Conservation (phyloP, 2,888 invertebrate species). For the Luffia ferchaultella region DNA sequence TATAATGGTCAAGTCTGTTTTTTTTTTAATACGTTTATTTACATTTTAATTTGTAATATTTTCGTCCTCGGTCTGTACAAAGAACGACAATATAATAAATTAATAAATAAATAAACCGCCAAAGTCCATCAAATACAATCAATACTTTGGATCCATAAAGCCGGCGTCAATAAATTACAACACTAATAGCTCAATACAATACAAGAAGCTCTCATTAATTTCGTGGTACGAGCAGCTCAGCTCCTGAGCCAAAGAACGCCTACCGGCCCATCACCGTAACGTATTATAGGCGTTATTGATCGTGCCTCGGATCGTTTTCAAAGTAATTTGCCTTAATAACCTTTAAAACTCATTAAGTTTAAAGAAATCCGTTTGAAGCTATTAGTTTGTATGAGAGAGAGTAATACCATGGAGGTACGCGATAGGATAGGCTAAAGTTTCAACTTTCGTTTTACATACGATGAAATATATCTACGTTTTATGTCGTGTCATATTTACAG, state of each 20-base stretch:
- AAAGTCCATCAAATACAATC: too few relatives aligned
- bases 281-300: conserved; percentile 42
- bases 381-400: background rate
- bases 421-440: background rate
- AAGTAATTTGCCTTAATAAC: conserved; percentile 55
- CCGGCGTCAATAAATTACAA: conserved; percentile 38
- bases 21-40: background rate
- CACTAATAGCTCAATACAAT: conserved; percentile 33
- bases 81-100: too few relatives aligned
- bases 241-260: conserved; percentile 21
- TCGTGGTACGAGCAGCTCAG: conserved; percentile 25
- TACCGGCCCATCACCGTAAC: conserved; percentile 31
- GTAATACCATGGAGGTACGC: background rate
- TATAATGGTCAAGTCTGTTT: too few relatives aligned
- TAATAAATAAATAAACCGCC: too few relatives aligned
- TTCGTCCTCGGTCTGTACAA: too few relatives aligned
- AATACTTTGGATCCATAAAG: background rate
- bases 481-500: background rate
- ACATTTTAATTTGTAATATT: background rate
- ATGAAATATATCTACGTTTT: background rate
- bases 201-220: conserved; percentile 42
- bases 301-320: conserved; percentile 28
- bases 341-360: conserved; percentile 48
- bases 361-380: conserved; percentile 25
- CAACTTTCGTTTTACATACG: background rate